Conservation (phyloP, 2,113 vertebrate genomes). For the Athene noctua region DNA sequence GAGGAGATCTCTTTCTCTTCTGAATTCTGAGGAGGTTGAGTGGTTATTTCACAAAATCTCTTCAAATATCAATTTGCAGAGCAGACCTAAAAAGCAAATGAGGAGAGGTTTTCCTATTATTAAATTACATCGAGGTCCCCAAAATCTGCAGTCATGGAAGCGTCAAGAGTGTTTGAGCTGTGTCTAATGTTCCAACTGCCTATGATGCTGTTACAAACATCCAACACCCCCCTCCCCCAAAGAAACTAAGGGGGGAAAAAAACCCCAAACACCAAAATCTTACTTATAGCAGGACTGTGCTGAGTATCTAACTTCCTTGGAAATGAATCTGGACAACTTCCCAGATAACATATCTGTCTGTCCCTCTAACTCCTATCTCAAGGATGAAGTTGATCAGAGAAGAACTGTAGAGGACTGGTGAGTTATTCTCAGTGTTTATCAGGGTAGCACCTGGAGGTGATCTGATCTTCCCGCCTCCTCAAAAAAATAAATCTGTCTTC, state of each 20-base stretch:
- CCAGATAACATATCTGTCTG: slow-evolving; percentile 19
- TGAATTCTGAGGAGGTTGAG: not conserved
- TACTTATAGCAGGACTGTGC: not conserved
- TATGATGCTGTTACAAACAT: not conserved
- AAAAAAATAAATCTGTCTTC: slow-evolving; percentile 58
- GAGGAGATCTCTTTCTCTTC: not conserved
- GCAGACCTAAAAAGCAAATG: not conserved
- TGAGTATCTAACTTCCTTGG: not conserved
- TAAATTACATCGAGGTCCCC: not conserved
- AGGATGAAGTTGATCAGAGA: slow-evolving; percentile 9
- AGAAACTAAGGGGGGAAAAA: not conserved
- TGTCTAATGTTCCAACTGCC: not conserved
- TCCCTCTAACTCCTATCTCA: not conserved
- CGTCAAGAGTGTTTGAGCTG: not conserved
- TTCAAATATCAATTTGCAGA: not conserved
- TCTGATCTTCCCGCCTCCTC: slow-evolving; percentile 49
- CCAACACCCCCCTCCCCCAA: not conserved
- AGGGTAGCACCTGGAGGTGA: slow-evolving; percentile 54
- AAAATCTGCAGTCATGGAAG: not conserved
- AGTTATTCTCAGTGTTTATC: slow-evolving; percentile 41
- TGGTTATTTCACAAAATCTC: not conserved
- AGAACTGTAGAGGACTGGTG: not conserved
- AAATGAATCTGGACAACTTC: slow-evolving; percentile 39
- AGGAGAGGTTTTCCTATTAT: not conserved
- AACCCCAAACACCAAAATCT: not conserved